phyloP scores from a whole-genome alignment of 2,888 invertebrate species.

The Limenitis camilla region DNA sequence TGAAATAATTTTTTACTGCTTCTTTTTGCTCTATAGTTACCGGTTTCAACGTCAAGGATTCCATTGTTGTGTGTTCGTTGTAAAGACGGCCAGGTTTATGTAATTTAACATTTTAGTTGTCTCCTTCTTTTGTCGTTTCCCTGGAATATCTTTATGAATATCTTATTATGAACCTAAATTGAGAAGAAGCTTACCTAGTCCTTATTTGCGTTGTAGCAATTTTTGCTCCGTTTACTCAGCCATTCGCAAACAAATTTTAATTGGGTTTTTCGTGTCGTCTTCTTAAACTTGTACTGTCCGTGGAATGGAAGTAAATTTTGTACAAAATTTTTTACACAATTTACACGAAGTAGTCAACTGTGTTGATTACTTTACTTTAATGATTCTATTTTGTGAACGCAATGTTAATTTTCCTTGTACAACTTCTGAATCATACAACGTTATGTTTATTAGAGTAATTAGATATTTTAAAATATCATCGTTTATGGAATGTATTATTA shows the following conservation, averaged over 20 bases:
- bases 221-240: conserved; percentile 60
- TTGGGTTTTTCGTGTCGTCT: conserved; percentile 61
- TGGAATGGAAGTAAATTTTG: conserved; percentile 43
- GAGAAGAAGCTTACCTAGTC: conserved; percentile 61
- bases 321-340: conserved; percentile 23
- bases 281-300: conserved; percentile 53
- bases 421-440: background rate
- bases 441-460: background rate
- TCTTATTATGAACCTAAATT: conserved; percentile 67
- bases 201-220: conserved; percentile 59
- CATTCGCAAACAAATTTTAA: conserved; percentile 69
- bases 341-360: conserved; percentile 19
- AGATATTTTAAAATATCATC: background rate
- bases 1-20: conserved; percentile 1
- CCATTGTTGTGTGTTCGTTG: conserved; percentile 29
- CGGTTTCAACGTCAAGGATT: conserved; percentile 24
- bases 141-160: conserved; percentile 64
- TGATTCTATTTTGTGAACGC: conserved; percentile 14
- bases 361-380: conserved; percentile 20
- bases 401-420: conserved; percentile 1
- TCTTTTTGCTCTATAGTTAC: conserved; percentile 17
- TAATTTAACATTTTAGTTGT: conserved; percentile 56
- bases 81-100: conserved; percentile 36
- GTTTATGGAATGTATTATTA: background rate
- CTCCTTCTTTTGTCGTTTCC: conserved; percentile 50